phyloP scores from a whole-genome alignment of 2,113 vertebrate species.

The Aptenodytes forsteri region DNA sequence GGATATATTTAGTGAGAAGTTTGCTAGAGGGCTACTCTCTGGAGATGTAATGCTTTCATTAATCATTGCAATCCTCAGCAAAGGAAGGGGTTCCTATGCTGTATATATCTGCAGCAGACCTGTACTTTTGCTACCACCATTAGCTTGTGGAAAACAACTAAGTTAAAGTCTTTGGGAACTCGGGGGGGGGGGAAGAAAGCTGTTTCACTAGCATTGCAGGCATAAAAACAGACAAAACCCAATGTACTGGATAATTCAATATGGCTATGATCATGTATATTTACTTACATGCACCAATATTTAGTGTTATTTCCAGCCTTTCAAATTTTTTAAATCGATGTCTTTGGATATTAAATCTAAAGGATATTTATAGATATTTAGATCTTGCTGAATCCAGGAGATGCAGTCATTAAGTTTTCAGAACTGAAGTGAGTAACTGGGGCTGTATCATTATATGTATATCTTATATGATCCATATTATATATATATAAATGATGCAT shows the following conservation, averaged over 20 bases:
- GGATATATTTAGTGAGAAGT: slow-evolving; percentile 3
- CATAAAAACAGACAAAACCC: background rate
- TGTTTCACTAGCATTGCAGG: background rate
- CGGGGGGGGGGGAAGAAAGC: background rate
- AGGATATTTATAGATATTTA: background rate
- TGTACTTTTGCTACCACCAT: background rate
- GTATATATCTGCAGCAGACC: background rate
- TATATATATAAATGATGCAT: background rate
- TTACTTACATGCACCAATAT: background rate
- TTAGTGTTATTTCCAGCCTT: background rate
- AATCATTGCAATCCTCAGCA: background rate
- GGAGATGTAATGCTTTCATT: slow-evolving; percentile 3
- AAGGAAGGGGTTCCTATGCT: background rate
- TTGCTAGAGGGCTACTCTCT: slow-evolving; percentile 17
- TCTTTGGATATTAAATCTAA: background rate
- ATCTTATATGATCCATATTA: background rate
- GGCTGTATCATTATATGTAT: background rate
- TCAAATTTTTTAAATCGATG: background rate
- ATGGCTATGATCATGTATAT: background rate
- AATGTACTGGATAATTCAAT: background rate
- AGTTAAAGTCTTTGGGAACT: background rate
- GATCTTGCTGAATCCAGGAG: background rate
- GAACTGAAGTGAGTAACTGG: background rate
- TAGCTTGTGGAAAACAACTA: background rate
- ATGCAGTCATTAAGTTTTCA: background rate